A percentile compares a stretch with the other conserved stretches of the same genome.
phyloP scores from a whole-genome alignment of 2,113 vertebrate genomes.

The Spilogale gracilis region DNA sequence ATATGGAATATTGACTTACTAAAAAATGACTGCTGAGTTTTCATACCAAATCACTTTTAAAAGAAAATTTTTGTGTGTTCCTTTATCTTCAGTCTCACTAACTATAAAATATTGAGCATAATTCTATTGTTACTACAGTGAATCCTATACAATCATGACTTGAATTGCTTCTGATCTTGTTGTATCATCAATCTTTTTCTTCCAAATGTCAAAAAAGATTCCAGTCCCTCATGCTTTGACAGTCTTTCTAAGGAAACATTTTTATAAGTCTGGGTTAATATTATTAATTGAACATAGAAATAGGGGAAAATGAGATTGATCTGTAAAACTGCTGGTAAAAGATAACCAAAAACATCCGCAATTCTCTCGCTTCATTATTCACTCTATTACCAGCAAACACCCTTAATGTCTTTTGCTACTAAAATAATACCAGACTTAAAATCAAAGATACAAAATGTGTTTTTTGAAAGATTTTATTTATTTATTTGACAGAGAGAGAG shows the following conservation, averaged over 20 bases:
- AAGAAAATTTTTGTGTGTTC: neutral
- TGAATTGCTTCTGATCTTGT: constrained; percentile 42
- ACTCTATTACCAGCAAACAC: neutral
- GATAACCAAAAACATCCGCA: neutral
- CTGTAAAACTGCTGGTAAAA: constrained; percentile 39
- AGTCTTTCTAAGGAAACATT: constrained; percentile 35
- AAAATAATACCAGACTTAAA: constrained; percentile 36
- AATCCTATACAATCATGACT: constrained; percentile 32
- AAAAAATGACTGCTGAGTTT: neutral
- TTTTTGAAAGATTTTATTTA: neutral
- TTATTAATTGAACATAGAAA: neutral
- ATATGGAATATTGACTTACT: neutral
- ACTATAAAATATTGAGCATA: neutral
- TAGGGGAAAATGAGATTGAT: neutral
- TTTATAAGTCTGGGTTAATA: neutral
- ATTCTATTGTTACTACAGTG: neutral
- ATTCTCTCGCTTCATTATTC: neutral
- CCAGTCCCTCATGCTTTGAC: neutral
- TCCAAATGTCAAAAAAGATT: constrained; percentile 7
- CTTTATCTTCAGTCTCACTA: neutral
- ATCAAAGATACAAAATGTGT: constrained; percentile 13
- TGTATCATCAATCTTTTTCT: constrained; percentile 29
- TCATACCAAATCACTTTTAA: constrained; percentile 3
- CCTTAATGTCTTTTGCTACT: neutral
- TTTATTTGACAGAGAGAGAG: too few relatives aligned